phyloP scores from a whole-genome alignment of 2,888 invertebrate genomes.

The Tinea semifulvella region DNA sequence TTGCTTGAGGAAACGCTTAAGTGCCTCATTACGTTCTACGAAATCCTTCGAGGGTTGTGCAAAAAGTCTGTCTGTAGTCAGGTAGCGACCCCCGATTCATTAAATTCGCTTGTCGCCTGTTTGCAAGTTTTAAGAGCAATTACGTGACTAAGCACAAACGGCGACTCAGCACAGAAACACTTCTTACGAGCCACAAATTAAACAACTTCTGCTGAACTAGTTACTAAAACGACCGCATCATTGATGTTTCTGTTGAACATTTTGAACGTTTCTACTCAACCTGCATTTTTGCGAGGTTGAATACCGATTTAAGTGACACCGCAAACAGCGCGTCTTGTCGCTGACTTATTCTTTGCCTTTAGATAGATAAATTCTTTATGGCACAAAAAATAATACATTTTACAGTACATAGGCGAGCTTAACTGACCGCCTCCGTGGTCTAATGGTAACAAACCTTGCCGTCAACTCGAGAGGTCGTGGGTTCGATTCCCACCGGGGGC shows the following conservation, averaged over 20 bases:
- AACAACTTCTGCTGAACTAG: conserved; percentile 37
- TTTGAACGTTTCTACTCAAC: not conserved
- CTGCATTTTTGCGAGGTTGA: too few relatives aligned
- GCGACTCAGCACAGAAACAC: conserved; percentile 26
- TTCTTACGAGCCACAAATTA: conserved; percentile 52
- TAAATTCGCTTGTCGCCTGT: conserved; percentile 18
- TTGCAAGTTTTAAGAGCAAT: conserved; percentile 43
- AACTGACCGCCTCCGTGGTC: too few relatives aligned
- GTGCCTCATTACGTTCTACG: conserved; percentile 49
- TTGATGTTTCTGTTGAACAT: conserved; percentile 5
- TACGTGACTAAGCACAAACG: conserved; percentile 59
- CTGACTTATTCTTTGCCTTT: too few relatives aligned
- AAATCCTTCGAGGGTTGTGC: conserved; percentile 30
- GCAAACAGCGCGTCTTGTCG: too few relatives aligned
- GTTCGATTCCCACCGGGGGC: too few relatives aligned
- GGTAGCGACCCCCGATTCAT: conserved; percentile 16
- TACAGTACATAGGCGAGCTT: too few relatives aligned
- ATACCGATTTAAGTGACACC: too few relatives aligned
- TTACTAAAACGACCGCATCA: conserved; percentile 12
- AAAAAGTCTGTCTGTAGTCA: conserved; percentile 25
- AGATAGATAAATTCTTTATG: too few relatives aligned
- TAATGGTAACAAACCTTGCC: too few relatives aligned
- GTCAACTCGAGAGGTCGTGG: too few relatives aligned
- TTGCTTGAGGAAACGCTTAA: conserved; percentile 31
- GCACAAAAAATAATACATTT: too few relatives aligned